Conservation (phyloP, 2,113 vertebrate genomes). For the Porphyrio hochstetteri region DNA sequence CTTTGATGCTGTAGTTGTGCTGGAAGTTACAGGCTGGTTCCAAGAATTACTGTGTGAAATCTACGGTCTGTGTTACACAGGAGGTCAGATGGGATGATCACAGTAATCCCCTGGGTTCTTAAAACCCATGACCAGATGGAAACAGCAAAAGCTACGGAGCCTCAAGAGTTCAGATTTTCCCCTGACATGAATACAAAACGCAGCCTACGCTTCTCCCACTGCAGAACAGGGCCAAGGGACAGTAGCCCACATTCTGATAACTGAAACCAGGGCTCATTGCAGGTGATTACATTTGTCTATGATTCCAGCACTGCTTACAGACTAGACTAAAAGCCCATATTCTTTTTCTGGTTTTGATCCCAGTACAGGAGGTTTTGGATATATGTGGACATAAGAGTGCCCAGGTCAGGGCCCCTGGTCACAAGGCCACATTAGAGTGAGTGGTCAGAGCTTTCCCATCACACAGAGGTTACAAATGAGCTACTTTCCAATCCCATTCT, state of each 20-base stretch:
- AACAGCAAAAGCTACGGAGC: neutral
- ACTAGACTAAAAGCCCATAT: neutral
- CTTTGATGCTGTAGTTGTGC: neutral
- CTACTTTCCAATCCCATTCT: neutral
- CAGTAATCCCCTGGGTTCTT: neutral
- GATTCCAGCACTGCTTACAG: neutral
- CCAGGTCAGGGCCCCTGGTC: neutral
- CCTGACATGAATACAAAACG: neutral
- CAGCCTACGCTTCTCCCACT: neutral
- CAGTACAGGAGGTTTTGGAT: neutral
- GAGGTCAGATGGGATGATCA: neutral
- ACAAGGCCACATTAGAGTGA: fast-evolving
- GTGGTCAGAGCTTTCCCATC: neutral
- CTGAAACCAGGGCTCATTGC: neutral
- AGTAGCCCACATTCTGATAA: neutral
- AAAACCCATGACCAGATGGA: neutral
- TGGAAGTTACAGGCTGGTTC: neutral
- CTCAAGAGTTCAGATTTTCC: neutral
- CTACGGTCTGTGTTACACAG: neutral
- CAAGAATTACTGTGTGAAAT: neutral
- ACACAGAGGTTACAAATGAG: neutral
- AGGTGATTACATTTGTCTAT: neutral
- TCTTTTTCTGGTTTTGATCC: neutral
- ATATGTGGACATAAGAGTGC: fast-evolving
- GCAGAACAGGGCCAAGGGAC: neutral